Base-by-base conservation (phyloP, 2,888 invertebrate genomes). In the Conus canariensis region DNA sequence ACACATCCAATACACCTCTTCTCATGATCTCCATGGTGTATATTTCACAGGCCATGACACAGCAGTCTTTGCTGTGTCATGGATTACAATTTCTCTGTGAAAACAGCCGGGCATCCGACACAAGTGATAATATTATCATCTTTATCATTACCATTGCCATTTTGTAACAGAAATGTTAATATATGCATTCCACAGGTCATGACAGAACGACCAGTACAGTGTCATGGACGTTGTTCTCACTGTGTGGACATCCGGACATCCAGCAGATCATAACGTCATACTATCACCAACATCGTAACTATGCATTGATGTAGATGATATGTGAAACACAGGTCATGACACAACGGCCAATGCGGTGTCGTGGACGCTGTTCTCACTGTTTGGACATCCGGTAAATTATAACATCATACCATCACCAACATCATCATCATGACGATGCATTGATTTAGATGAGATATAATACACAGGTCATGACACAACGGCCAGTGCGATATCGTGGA, bases 291-390 rank as follows among this genome's bases (percentile, higher is more conserved):
- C 64, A 64, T 64, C 64, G 16, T 64, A 10, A 82, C 82, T 16
- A 70, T 70, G 16, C n/a, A 70, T 16, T 3, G 7, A 22, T 22
- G 22, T 70, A 14, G 8, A 22, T 7, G 19, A 19, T 19, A 70
- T 70, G 19, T 22, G 70, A 70, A 45, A 30, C 30, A 10, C 77
- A 80, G 77, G 77, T 30, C 82, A 58, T 56, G 56, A 83, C 22
- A 58, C 58, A 19, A 91, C 91, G 22, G 88, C 90, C 12, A 70
- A 88, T n/a, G 80, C 85, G 0, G 16, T 82, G 14, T 64, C 88
- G 8, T 91, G 91, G 91, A 91, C 88, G 56, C 19, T 91, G 59
- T 90, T 90, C 80, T 22, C 88, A 0, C 83, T 91, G 86, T 87
- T 88, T 56, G 59, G 88, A 83, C 67, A 90, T 45, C 90, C 88